Conservation (phyloP, 2,113 vertebrate species). For the Oenanthe oenanthe region DNA sequence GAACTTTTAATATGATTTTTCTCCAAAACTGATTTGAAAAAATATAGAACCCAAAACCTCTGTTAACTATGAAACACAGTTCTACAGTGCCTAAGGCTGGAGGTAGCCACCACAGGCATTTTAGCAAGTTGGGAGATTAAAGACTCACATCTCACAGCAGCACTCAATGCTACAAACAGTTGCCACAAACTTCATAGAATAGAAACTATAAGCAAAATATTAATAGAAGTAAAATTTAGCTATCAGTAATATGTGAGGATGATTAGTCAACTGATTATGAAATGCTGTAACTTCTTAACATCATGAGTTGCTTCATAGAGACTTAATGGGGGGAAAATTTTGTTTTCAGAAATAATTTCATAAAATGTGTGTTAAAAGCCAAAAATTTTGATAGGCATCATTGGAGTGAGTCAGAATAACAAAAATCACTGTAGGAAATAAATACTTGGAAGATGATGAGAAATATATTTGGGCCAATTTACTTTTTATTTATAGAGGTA, state of each 20-base stretch:
- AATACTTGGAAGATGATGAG: not conserved
- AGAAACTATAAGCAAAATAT: not conserved
- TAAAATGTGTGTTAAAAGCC: not conserved
- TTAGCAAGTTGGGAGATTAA: not conserved
- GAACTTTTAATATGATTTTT: not conserved
- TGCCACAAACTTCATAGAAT: not conserved
- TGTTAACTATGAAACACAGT: not conserved
- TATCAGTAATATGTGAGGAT: not conserved
- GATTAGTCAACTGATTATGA: constrained; percentile 15
- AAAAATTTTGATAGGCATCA: not conserved
- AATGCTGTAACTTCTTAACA: not conserved
- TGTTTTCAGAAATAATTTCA: not conserved
- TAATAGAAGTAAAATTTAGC: not conserved
- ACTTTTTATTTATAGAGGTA: not conserved
- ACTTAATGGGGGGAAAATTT: not conserved
- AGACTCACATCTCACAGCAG: not conserved
- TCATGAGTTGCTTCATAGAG: not conserved
- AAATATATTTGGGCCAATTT: not conserved
- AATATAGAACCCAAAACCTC: not conserved
- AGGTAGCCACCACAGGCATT: not conserved
- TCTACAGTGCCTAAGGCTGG: not conserved
- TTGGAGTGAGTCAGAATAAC: not conserved
- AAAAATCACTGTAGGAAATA: not conserved
- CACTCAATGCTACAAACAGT: not conserved
- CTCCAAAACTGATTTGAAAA: not conserved